Evolutionary conservation across 2,113 vertebrate species (phyloP), one percentile per base, ranked within the genome.

Genomic region (Mirounga angustirostris): DNA sequence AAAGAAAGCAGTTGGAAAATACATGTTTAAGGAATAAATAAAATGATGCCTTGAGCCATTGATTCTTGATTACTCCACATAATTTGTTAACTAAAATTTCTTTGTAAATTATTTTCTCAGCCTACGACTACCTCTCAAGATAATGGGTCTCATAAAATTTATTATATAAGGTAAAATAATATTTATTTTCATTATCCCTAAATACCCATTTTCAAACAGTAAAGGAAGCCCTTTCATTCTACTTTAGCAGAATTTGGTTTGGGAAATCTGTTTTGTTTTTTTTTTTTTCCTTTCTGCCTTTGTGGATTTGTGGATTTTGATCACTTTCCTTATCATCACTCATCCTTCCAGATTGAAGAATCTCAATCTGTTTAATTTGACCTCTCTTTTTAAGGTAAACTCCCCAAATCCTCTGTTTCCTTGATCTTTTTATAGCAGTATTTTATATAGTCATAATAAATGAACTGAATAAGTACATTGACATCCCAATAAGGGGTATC

Each of bases 391-490:
- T 95, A 82, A 87, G 2, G 50, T 43, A 5, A 50, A 78, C 15
- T 9, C 19, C 50, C 69, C 58, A 93, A 7, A 10, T 65, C 4
- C 15, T 33, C 7, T 83, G 19, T 67, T 89, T 33, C 8, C 54
- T 12, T 80, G 15, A 52, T 71, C 5, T 2, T 82, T 79, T 92
- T 58, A 58, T 50, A 87, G 0, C 61, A 2, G 2, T 84, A 7
- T 50, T 58, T 88, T 89, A 85, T 69, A 96, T 63, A 3, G 22
- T 61, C 30, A 89, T 88, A 76, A 79, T 83, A 78, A 87, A 36
- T 74, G 16, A 86, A 91, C 14, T 5, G 63, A 79, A 92, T 69
- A 78, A 71, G 4, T 83, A 54, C 7, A 67, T 0, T 59, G 28
- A 13, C 4, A 91, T 79, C 93, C 67, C 67, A 82, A 79, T 74